Conservation (phyloP, 2,797 vertebrate genomes). For the Catamblyrhynchus diadema region DNA sequence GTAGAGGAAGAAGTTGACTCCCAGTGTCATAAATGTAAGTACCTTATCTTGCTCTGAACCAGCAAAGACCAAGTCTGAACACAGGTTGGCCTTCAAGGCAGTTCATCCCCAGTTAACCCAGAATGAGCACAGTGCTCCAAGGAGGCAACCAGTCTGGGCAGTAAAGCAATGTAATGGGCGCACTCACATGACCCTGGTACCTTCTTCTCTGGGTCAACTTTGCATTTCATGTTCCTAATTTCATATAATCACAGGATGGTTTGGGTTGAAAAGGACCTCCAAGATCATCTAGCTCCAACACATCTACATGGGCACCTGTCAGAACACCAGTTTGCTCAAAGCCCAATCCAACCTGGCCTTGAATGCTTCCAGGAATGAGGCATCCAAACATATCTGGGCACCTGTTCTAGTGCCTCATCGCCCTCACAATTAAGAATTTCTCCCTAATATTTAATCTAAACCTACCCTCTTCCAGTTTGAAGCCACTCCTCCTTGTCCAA, state of each 20-base stretch:
- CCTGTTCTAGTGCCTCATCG: not conserved
- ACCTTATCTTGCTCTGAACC: not conserved
- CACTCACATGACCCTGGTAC: not conserved
- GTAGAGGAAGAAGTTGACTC: not conserved
- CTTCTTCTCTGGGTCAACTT: not conserved
- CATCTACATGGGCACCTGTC: not conserved
- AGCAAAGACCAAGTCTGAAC: not conserved
- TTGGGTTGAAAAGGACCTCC: not conserved
- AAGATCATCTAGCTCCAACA: not conserved
- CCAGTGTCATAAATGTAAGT: not conserved
- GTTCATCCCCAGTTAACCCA: not conserved
- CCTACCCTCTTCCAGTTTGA: not conserved
- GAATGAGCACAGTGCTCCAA: not conserved
- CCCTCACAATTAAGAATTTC: not conserved
- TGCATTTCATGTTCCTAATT: not conserved
- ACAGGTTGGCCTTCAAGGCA: not conserved
- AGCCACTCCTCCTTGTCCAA: not conserved
- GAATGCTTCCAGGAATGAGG: not conserved
- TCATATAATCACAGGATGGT: not conserved
- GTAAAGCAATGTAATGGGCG: not conserved
- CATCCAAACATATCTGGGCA: not conserved
- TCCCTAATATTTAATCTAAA: not conserved
- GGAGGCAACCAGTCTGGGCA: accelerated
- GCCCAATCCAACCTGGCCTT: not conserved
- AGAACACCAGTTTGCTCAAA: not conserved